Base-by-base conservation (phyloP, 2,888 invertebrate species). In the Augiades crinisus region DNA sequence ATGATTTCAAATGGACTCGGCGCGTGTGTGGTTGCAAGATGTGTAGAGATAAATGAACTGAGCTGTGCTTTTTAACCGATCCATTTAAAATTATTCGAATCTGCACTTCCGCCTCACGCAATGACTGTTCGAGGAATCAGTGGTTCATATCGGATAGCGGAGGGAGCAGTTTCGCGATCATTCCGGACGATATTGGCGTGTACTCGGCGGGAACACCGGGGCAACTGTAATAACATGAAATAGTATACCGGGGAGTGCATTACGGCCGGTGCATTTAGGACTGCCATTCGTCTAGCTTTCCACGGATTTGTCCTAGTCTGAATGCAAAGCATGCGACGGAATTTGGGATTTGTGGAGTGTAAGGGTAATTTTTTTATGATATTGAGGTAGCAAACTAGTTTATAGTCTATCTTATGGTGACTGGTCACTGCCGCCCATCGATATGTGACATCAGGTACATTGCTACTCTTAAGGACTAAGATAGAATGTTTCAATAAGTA, bases 141-240 rank as follows among this genome's bases (percentile, higher is more conserved):
- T 41, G 47, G 52, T 55, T 57, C 57, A 52, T 58, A 61, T 64
- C 58, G 56, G 53, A 56, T 57, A 56, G 54, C 66, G 65, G 64
- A 69, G 68, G 62, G 61, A 67, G 64, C 64, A 60, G 57, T 66
- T 62, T 61, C 62, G 72, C 67, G 78, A 81, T 81, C 70, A 67
- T 59, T 65, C 57, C 56, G 60, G 57, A 59, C 63, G 79, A 81
- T 81, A 81, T 66, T 67, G 62, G 67, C 65, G 70, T 71, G 24
- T 30, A 30, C 30, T 30, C 67, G 17, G 13, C 43, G 10, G 47
- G 47, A 54, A 47, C 24, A 45, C 43, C 16, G 67, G 64, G 63
- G 68, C 69, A 67, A 65, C 65, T 72, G 74, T 77, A 77, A 79
- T 76, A 79, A 75, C 76, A 79, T 79, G 80, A 78, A 81, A 80